Base-by-base conservation (phyloP, 2,888 invertebrate genomes). In the Gari tellinella region DNA sequence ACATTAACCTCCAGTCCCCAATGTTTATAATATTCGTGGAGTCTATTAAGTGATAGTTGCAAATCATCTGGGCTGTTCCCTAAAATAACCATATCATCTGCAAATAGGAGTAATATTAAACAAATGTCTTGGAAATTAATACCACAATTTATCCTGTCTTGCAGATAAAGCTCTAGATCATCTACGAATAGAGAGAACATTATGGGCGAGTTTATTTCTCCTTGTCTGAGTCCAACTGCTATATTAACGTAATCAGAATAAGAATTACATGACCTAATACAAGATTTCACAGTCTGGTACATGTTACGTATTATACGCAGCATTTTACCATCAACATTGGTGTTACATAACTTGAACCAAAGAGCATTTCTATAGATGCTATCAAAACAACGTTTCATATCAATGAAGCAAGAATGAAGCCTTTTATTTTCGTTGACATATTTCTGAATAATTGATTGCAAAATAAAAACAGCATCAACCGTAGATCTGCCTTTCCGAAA, bases 151-250 rank as follows among this genome's bases (percentile, higher is more conserved):
- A 45, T 37, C 17, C 48, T 46, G 25, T 52, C 19, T 46, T 62
- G 61, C 15, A 61, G 38, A 57, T 51, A 61, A 14, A 52, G 25
- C 52, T 53, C 65, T 10, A 66, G 40, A 48, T 66, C 72, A 10
- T 72, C 66, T n/a, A 72, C 14, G 38, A 66, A 72, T 19, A 72
- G 31, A 7, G 65, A 26, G 38, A 60, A 65, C 40, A 72, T 19
- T 4, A 61, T 43, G 2, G 66, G 58, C 1, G 72, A 72, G 21
- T 46, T 57, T 7, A 55, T 37, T 25, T 56, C 49, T 4, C 66
- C 62, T 41, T 61, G 72, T 14, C 45, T 26, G 25, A 67, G 37
- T 12, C 66, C 72, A 51, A 72, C 26, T 12, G 66, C 15, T 14
- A 23, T 43, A 8, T 66, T 48, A 17, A 57, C 66, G 23, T 56